Evolutionary conservation across 2,888 invertebrate species (phyloP), one percentile per base, ranked within the genome.

Genomic region (Lepidochitona cinerea): DNA sequence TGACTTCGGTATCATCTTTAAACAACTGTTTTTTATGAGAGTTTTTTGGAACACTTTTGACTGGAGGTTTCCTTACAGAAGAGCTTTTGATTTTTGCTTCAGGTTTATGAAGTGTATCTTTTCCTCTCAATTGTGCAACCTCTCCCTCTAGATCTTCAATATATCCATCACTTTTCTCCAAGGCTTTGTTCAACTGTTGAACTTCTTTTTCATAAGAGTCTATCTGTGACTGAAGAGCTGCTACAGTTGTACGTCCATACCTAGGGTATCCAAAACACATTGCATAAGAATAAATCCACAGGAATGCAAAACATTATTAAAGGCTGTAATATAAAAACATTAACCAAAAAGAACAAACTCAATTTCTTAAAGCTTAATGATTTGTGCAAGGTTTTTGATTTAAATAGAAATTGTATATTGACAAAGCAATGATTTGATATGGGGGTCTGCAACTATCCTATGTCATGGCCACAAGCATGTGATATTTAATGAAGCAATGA

Each of bases 101-200:
- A 4, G 49, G 7, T 49, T 49, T 49, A 49, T 7, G 3, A 49
- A n/a, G n/a, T 49, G 7, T 4, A 4, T 49, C 49, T 4, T 18
- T 49, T 49, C 49, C 49, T 49, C 49, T 49, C 49, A 49, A 49
- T 49, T 49, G n/a, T 49, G 78, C 75, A n/a, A 84, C 75, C 52
- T 86, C 83, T 33, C 81, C 77, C 78, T 88, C 81, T 29, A 90
- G 75, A 18, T 86, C 85, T 70, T 89, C 88, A 54, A 89, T 86
- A 74, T 89, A 87, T 37, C 83, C 78, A 71, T 90, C 90, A 77
- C 88, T 88, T 68, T 83, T 78, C 71, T 88, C 86, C 53, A 90
- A 75, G 12, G 89, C 89, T 68, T 85, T 87, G 54, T 88, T 84
- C 33, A 90, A 79, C 65, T 85, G 84, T 7, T 78, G 79, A 3